These are phyloP conservation scores for Conops quadrifasciatus DNA, from an alignment of 2,888 invertebrate species.

Conservation along the genomic window DNA sequence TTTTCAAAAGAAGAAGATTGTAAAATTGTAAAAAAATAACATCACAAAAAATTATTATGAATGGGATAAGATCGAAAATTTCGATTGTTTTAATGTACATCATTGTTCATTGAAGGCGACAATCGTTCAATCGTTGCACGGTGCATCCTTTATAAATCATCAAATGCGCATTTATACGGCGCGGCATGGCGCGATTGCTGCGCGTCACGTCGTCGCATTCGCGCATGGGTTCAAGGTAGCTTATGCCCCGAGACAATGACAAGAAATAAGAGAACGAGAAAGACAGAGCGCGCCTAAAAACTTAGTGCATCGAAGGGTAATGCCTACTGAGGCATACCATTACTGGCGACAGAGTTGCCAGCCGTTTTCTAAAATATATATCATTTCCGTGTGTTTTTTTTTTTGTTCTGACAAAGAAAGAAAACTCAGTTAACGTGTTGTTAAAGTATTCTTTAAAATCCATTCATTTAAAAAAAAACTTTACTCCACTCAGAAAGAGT, in stretches of 20 bases:
- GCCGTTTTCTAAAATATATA: no score
- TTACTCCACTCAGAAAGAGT: no score
- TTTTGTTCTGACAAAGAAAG: not conserved
- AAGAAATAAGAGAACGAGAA: not conserved
- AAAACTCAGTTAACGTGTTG: no score
- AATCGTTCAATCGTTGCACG: not conserved
- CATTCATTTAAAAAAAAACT: no score
- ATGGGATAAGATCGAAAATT: not conserved
- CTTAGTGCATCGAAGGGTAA: not conserved
- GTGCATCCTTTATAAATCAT: no score
- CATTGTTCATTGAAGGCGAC: constrained; percentile 6
- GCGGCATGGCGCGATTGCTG: not conserved
- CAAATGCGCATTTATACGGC: not conserved
- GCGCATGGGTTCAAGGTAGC: constrained; percentile 23
- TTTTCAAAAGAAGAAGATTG: no score
- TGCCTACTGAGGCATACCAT: not conserved
- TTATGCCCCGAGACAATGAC: constrained; percentile 12
- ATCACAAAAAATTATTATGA: not conserved
- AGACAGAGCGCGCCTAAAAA: not conserved
- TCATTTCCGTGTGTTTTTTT: no score
- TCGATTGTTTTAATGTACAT: no score
- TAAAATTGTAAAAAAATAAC: not conserved
- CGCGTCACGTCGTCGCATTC: constrained; percentile 4
- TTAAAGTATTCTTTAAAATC: no score
- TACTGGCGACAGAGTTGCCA: no score